Evolutionary conservation across 30 jellyfish, hydroid and myxozoan species (phyloP).

Genomic region (Pseudorhiza aurosa): DNA sequence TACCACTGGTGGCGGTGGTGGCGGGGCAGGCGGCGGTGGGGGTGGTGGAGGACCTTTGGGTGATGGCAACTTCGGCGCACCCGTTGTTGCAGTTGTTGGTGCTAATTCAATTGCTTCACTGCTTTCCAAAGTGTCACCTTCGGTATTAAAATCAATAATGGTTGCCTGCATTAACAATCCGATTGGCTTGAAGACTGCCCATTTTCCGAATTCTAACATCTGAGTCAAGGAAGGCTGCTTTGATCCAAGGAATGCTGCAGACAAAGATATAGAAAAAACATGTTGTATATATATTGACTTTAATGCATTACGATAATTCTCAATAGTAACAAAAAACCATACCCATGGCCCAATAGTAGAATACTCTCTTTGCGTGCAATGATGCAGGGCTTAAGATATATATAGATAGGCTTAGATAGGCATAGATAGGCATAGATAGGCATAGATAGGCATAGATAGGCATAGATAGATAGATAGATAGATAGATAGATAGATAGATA

Average conservation of each 20-base stretch:
- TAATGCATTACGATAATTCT: no score
- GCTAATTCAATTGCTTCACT: slow-evolving; percentile 54
- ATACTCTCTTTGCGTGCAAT: no score
- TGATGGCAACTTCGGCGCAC: background rate
- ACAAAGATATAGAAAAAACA: background rate
- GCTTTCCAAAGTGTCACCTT: slow-evolving; percentile 66
- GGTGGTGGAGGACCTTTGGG: slow-evolving; percentile 34
- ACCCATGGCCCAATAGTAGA: no score
- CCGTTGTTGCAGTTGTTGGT: slow-evolving; percentile 34
- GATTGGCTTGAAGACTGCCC: slow-evolving; percentile 77
- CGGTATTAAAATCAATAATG: slow-evolving; percentile 61
- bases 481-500: no score
- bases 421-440: no score
- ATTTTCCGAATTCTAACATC: slow-evolving; percentile 69
- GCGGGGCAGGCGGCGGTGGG: slow-evolving; percentile 73
- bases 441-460: no score
- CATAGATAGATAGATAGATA: no score
- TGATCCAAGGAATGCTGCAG: slow-evolving; percentile 57
- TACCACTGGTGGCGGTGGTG: slow-evolving; percentile 18
- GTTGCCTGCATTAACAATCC: slow-evolving; percentile 72
- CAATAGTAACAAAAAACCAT: no score
- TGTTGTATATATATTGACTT: background rate
- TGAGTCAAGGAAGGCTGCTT: slow-evolving; percentile 70
- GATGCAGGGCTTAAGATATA: no score
- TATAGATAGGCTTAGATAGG: no score